Conservation (phyloP, 1,140 invertebrate species). For the Nautilus pompilius region DNA sequence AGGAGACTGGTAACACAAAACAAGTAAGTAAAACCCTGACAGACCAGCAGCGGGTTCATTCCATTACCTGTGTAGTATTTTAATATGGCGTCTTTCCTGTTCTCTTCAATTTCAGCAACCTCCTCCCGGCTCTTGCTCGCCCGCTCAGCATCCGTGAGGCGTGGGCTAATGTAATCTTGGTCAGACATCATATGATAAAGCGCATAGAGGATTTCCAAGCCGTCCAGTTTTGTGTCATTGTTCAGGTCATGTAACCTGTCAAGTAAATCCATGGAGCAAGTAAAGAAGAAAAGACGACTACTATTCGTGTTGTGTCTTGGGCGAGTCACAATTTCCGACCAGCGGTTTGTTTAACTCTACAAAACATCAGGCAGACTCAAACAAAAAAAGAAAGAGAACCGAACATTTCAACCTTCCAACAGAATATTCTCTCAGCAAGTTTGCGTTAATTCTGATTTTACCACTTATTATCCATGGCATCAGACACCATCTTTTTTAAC, state of each 20-base stretch:
- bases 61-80: constrained; percentile 35
- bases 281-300: not conserved
- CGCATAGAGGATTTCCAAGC: constrained; percentile 41
- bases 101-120: constrained; percentile 26
- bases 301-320: not conserved
- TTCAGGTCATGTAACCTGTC: constrained; percentile 45
- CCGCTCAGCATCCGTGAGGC: constrained; percentile 31
- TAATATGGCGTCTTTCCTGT: constrained; percentile 27
- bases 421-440: too few relatives aligned
- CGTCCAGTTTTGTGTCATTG: constrained; percentile 44
- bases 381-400: not conserved
- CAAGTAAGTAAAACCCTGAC: too few relatives aligned
- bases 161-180: constrained; percentile 24
- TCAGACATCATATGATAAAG: constrained; percentile 39
- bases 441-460: too few relatives aligned
- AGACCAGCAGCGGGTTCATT: too few relatives aligned
- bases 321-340: not conserved
- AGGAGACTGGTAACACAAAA: too few relatives aligned
- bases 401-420: too few relatives aligned
- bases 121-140: constrained; percentile 33
- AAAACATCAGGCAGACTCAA: not conserved
- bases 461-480: too few relatives aligned
- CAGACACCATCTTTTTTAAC: too few relatives aligned
- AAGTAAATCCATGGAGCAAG: not conserved
- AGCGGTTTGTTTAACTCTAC: not conserved